A percentile compares a stretch with the other conserved stretches of the same genome.
Conservation (phyloP, 2,113 vertebrate species). For the Dicentrarchus labrax region DNA sequence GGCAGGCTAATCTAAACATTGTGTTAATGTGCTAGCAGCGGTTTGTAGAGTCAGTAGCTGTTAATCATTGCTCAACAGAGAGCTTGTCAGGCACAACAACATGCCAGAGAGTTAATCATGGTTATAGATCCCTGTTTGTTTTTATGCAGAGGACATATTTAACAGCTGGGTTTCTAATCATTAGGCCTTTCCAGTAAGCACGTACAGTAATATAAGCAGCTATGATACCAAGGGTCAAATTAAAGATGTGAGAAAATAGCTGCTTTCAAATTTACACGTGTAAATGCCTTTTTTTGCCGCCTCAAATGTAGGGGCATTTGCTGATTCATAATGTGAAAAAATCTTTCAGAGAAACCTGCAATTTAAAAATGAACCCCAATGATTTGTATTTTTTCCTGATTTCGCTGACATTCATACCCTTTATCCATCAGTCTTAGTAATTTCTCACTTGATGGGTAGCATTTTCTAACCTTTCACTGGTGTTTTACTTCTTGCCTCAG, state of each 20-base stretch:
- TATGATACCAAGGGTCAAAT: conserved; percentile 34
- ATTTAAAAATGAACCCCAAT: not conserved
- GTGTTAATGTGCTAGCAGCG: conserved; percentile 77
- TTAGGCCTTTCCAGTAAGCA: conserved; percentile 62
- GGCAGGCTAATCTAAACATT: conserved; percentile 75
- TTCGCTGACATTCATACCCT: conserved; percentile 1
- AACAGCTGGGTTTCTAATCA: conserved; percentile 75
- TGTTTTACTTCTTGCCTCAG: conserved; percentile 51
- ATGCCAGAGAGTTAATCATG: conserved; percentile 73
- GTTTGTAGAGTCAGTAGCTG: conserved; percentile 80
- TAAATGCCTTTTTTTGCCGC: conserved; percentile 9
- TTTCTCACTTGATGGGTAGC: conserved; percentile 7
- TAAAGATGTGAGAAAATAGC: conserved; percentile 26
- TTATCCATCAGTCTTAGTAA: conserved; percentile 15
- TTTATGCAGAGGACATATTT: conserved; percentile 75
- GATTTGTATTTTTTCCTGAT: not conserved
- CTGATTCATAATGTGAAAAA: conserved; percentile 24
- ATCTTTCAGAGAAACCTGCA: not conserved
- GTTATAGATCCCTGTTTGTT: conserved; percentile 68
- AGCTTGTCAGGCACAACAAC: conserved; percentile 76
- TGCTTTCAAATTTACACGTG: not conserved
- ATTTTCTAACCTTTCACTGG: conserved; percentile 37
- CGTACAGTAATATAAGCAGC: conserved; percentile 36
- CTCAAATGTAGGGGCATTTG: not conserved
- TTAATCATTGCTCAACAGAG: conserved; percentile 85